A percentile compares a stretch with the other conserved stretches of the same genome.
Conservation (phyloP, 2,797 vertebrate genomes). For the Rousettus madagascariensis region DNA sequence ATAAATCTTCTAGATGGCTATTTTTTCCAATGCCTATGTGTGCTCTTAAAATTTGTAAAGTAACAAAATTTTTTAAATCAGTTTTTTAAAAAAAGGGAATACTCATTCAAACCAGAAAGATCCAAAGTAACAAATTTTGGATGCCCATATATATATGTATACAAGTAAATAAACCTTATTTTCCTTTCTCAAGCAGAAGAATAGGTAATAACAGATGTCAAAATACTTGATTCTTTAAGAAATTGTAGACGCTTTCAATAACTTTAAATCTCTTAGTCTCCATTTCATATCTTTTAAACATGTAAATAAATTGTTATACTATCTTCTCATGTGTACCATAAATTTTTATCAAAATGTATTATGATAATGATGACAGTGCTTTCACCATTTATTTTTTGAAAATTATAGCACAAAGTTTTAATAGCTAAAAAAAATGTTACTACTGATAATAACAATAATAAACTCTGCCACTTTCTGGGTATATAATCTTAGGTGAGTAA, state of each 20-base stretch:
- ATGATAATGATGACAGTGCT: not conserved
- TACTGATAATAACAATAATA: not conserved
- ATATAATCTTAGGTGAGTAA: not conserved
- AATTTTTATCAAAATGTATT: constrained; percentile 4
- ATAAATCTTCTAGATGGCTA: not conserved
- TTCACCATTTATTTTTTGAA: constrained; percentile 6
- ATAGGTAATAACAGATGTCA: not conserved
- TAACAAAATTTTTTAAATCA: not conserved
- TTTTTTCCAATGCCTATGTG: not conserved
- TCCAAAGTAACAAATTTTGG: not conserved
- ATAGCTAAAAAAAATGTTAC: not conserved
- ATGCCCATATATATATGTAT: not conserved
- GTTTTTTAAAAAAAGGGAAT: not conserved
- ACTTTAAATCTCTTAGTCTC: not conserved
- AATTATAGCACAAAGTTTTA: constrained; percentile 7
- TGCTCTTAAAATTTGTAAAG: not conserved
- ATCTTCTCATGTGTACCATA: not conserved
- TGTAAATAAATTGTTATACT: not conserved
- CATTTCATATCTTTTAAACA: constrained; percentile 1
- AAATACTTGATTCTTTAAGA: not conserved
- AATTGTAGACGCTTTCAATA: not conserved
- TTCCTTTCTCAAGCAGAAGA: constrained; percentile 2
- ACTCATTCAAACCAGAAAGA: not conserved
- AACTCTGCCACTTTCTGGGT: not conserved
- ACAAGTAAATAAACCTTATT: not conserved